Evolutionary conservation across 2,113 vertebrate genomes (phyloP).

Genomic region (Phylloscopus trochiloides): DNA sequence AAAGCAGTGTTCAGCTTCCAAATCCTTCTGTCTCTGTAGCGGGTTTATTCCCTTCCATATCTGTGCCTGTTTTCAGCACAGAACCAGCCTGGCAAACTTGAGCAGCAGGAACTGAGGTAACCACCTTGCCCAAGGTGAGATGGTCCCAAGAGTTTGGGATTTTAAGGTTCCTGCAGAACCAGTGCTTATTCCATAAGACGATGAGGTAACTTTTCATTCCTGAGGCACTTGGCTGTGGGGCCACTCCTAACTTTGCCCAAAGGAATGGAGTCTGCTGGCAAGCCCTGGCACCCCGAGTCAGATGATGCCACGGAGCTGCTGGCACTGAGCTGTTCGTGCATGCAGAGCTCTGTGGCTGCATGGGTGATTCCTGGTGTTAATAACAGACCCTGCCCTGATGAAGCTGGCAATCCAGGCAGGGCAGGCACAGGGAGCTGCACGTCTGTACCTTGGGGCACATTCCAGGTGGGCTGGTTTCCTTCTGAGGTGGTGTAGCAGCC

Average conservation of each 20-base stretch:
- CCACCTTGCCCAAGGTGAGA: constrained; percentile 70
- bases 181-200: background rate
- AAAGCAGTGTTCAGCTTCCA: background rate
- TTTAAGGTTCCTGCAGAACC: constrained; percentile 10
- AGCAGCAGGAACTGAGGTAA: constrained; percentile 55
- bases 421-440: background rate
- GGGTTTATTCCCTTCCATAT: background rate
- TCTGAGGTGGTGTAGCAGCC: background rate
- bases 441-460: background rate
- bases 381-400: accelerated
- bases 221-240: background rate
- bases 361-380: background rate
- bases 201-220: background rate
- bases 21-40: background rate
- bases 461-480: background rate
- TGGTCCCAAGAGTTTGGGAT: background rate
- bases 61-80: background rate
- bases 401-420: background rate
- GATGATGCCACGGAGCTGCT: background rate
- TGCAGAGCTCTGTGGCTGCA: background rate
- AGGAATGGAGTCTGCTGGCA: background rate
- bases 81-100: constrained; percentile 62
- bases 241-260: background rate
- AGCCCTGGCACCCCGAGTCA: background rate
- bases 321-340: background rate